These are phyloP conservation scores for Falco punctatus DNA, from an alignment of 2,113 vertebrate species.

Conservation along the genomic window DNA sequence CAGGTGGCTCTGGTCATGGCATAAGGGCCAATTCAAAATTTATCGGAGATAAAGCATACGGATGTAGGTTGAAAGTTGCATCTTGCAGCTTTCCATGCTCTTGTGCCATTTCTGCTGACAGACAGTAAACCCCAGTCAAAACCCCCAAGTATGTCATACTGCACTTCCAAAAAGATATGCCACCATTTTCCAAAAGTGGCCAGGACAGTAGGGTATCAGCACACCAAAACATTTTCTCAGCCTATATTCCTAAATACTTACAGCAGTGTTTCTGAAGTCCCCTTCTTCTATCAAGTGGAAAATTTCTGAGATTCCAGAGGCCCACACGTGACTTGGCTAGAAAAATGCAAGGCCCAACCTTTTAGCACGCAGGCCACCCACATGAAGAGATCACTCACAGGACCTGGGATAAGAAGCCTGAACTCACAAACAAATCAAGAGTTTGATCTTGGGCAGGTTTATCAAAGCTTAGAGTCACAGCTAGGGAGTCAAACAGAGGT, in stretches of 20 bases:
- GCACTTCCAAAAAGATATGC: not conserved
- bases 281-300: conserved; percentile 63
- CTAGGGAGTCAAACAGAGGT: not conserved
- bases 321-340: conserved; percentile 40
- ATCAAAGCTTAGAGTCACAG: conserved; percentile 12
- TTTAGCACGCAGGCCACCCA: conserved; percentile 50
- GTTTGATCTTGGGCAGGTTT: conserved; percentile 17
- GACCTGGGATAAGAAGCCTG: conserved; percentile 34
- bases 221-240: not conserved
- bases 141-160: not conserved
- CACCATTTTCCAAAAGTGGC: not conserved
- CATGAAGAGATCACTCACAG: conserved; percentile 34
- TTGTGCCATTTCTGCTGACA: not conserved
- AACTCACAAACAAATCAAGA: conserved; percentile 43
- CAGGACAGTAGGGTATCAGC: not conserved
- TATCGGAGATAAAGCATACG: not conserved
- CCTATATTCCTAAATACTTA: conserved; percentile 16
- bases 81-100: not conserved
- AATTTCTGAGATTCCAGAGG: conserved; percentile 66
- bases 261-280: conserved; percentile 42
- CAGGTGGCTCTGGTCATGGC: not conserved
- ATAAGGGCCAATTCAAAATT: not conserved
- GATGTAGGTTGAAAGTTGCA: not conserved
- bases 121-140: not conserved
- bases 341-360: conserved; percentile 50